phyloP scores from a whole-genome alignment of 2,797 vertebrate species.

The Lacerta agilis region DNA sequence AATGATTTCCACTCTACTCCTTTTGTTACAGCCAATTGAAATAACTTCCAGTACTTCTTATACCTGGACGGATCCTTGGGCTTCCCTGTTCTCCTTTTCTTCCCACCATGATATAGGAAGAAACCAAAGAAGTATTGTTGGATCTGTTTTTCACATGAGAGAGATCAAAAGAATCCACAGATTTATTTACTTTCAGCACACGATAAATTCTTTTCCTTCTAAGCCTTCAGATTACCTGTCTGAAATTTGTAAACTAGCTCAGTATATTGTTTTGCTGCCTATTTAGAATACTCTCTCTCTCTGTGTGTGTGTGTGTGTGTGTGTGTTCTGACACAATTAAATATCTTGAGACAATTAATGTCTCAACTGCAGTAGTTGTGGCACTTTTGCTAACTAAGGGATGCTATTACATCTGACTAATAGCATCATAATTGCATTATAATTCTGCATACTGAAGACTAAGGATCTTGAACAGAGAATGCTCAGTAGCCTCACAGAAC shows the following conservation, averaged over 20 bases:
- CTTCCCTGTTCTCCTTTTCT: constrained; percentile 27
- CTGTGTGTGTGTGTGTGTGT: not conserved
- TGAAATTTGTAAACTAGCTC: not conserved
- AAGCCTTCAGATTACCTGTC: not conserved
- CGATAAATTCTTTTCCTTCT: not conserved
- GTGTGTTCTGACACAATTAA: too few species aligned
- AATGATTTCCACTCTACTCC: constrained; percentile 74
- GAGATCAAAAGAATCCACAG: not conserved
- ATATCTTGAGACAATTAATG: not conserved
- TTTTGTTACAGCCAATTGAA: constrained; percentile 67
- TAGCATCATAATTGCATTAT: not conserved
- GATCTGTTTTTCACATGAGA: not conserved
- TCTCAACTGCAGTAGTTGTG: not conserved
- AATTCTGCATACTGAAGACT: not conserved
- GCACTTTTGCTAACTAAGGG: not conserved
- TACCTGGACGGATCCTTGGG: constrained; percentile 60
- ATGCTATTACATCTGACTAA: not conserved
- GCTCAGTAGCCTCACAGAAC: not conserved
- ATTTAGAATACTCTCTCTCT: not conserved
- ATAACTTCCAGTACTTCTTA: constrained; percentile 61
- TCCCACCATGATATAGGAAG: not conserved
- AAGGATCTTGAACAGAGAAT: not conserved
- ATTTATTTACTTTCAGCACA: not conserved
- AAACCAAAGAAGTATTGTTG: constrained; percentile 26
- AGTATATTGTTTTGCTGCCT: not conserved